Percentiles rank a stretch among this genome's conserved stretches.
These are phyloP conservation scores for Osmerus mordax DNA, from an alignment of 2,113 vertebrate species.

Conservation along the genomic window DNA sequence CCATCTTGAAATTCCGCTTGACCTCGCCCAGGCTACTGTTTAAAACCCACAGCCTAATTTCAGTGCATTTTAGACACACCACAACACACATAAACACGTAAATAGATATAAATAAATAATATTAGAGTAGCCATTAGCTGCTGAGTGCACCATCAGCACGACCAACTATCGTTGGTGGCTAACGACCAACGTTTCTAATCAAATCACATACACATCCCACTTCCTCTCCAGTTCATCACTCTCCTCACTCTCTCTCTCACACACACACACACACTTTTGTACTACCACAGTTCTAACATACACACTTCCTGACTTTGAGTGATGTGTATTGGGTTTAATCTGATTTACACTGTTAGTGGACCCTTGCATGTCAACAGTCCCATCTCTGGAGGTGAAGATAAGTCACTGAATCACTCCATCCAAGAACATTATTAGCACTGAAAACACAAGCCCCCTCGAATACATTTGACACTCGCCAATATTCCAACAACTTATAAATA, in stretches of 20 bases:
- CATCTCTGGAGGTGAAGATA: too few species aligned
- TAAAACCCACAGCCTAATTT: too few species aligned
- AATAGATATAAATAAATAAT: conserved; percentile 76
- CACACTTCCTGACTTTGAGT: neutral
- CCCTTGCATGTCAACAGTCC: too few species aligned
- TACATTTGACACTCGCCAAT: too few species aligned
- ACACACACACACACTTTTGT: conserved; percentile 30
- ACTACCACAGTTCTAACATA: neutral
- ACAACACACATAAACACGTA: conserved; percentile 62
- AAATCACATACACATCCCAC: conserved; percentile 71
- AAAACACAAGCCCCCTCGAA: too few species aligned
- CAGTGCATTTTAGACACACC: conserved; percentile 35
- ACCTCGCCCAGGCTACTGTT: too few species aligned
- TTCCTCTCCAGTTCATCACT: conserved; percentile 67
- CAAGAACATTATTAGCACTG: too few species aligned
- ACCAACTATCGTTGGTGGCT: conserved; percentile 64
- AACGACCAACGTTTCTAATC: conserved; percentile 72
- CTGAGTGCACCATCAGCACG: conserved; percentile 61
- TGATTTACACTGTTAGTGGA: too few species aligned
- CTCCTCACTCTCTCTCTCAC: neutral
- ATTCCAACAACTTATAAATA: too few species aligned
- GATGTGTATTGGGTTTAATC: too few species aligned
- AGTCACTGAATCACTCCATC: too few species aligned
- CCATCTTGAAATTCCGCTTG: too few species aligned
- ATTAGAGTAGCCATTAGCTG: conserved; percentile 72